Base-by-base conservation (phyloP, 2,888 invertebrate genomes). In the Zaprionus bogoriensis region DNA sequence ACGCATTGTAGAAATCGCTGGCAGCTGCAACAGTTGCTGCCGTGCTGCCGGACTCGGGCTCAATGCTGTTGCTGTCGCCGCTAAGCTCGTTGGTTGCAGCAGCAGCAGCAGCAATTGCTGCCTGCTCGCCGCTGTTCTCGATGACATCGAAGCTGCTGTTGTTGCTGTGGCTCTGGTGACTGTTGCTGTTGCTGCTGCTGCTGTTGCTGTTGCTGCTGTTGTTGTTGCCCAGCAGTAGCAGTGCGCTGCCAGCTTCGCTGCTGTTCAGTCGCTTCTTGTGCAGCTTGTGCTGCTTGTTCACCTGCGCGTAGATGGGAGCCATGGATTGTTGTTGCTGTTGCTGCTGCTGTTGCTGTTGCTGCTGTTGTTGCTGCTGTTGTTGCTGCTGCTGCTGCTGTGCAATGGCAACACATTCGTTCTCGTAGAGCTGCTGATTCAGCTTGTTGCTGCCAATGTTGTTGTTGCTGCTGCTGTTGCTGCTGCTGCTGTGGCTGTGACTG, bases 261-360 rank as follows among this genome's bases (percentile, higher is more conserved):
- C 38, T 58, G 25, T 65, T 41, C n/a, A 41, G 62, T 47, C 70
- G 67, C 75, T 91, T 91, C 68, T 91, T 90, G 72, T 91, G 92
- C 38, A 89, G 70, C 80, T 92, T 92, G 71, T 90, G 91, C 47
- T 88, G 87, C 66, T 91, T 91, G 72, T 91, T 90, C 28, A 91
- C 90, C 66, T 91, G 89, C n/a, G 92, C 91, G 68, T 91, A 91
- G 45, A 91, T 89, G 7, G 91, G 90, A 64, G 70, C 47, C 45
- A 64, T 32, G 3, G 68, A 41, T 28, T 20, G 54, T 19, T 55
- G 38, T 32, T 62, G 44, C 5, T 63, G 54, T 12, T 60, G 48
- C 5, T 58, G 32, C 1, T 53, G 44, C 2, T 53, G 52, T 5
- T 48, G 53, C 2, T 65, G 65, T 7, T 62, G 67, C n/a, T 53